A percentile compares a stretch with the other conserved stretches of the same genome.
Evolutionary conservation across 2,113 vertebrate genomes (phyloP).

Genomic region (Sinosuthora webbiana): DNA sequence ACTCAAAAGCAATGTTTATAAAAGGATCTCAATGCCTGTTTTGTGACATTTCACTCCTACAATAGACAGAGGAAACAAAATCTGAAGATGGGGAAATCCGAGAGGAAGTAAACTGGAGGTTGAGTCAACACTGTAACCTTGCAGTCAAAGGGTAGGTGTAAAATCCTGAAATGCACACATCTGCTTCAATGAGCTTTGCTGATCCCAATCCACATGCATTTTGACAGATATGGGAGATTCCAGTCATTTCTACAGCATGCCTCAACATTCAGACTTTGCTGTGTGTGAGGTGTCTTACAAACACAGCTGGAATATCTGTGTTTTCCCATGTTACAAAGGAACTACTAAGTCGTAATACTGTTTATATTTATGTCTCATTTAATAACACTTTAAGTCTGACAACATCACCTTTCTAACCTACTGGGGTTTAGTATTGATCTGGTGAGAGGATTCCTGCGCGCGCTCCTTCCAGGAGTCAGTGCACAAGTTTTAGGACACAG

Average conservation of each 20-base stretch:
- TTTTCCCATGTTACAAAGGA: not conserved
- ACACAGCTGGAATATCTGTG: not conserved
- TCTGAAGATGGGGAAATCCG: not conserved
- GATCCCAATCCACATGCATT: not conserved
- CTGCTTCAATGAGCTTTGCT: not conserved
- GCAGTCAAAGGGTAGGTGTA: not conserved
- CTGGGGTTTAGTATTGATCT: not conserved
- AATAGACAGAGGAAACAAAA: not conserved
- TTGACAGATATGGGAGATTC: not conserved
- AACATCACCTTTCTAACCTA: not conserved
- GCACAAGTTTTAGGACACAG: not conserved
- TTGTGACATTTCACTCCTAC: not conserved
- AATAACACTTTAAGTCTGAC: not conserved
- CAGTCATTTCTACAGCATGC: not conserved
- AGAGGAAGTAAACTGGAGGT: constrained; percentile 19
- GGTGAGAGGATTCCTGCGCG: accelerated
- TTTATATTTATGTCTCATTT: not conserved
- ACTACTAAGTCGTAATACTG: not conserved
- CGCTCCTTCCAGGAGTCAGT: not conserved
- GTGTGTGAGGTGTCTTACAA: not conserved
- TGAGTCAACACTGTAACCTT: not conserved
- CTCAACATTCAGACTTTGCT: not conserved
- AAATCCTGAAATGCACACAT: constrained; percentile 3
- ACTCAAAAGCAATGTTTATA: not conserved
- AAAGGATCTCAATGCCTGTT: not conserved